Percentiles rank a stretch among this genome's conserved stretches.
Evolutionary conservation across 2,113 vertebrate species (phyloP).

Genomic region (Martes martes): DNA sequence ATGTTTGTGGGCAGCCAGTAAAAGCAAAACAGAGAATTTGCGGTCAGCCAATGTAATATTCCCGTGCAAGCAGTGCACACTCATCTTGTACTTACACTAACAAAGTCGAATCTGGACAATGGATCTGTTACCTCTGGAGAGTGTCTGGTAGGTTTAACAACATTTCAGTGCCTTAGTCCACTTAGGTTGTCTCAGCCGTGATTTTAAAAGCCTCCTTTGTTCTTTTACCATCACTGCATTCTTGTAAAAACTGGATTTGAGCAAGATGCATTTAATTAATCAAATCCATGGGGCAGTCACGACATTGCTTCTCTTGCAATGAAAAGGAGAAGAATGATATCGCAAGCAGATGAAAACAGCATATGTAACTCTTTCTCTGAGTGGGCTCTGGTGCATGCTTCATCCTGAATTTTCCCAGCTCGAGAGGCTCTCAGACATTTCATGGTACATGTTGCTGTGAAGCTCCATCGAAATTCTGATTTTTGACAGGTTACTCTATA

Average conservation of each 20-base stretch:
- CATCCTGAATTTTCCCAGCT: slow-evolving; percentile 26
- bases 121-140: neutral
- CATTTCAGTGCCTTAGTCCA: neutral
- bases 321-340: slow-evolving; percentile 3
- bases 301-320: neutral
- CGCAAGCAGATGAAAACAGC: neutral
- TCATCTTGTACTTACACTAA: neutral
- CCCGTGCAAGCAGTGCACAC: neutral
- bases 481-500: slow-evolving; percentile 33
- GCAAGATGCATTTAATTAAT: neutral
- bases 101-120: neutral
- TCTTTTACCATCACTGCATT: neutral
- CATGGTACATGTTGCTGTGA: neutral
- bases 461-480: slow-evolving; percentile 2
- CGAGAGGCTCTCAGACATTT: neutral
- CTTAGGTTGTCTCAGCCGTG: neutral
- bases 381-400: neutral
- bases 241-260: slow-evolving; percentile 26
- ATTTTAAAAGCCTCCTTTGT: neutral
- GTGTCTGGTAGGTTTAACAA: neutral
- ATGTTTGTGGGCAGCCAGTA: neutral
- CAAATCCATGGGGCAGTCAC: neutral
- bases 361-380: neutral
- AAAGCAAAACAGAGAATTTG: neutral
- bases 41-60: neutral